Base-by-base conservation (phyloP, 2,113 vertebrate genomes). In the Verasper variegatus region DNA sequence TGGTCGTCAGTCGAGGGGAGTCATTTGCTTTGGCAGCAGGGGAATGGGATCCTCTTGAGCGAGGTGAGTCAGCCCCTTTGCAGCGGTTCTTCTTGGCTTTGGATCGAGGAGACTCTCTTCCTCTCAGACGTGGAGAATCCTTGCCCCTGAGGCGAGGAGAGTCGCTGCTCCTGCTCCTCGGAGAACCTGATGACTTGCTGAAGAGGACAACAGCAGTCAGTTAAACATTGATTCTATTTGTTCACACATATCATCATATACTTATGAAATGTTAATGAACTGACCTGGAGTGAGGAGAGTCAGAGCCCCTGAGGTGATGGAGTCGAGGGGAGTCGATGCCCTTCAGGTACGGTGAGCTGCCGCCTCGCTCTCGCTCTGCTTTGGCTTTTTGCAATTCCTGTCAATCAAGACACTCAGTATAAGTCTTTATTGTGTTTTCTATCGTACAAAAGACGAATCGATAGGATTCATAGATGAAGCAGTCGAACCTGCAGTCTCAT, bases 401-500 rank as follows among this genome's bases (percentile, higher is more conserved):
- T 35, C 12, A 21, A 18, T 56, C 61, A 84, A 10, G 71, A 17
- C 27, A 47, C n/a, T 20, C 1, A 65, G 21, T 1, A 59, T 62
- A 4, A 10, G 3, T 45, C 11, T 8, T 24, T n/a, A 15, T 8
- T 20, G 23, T 26, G 31, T 40, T 61, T 31, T 31, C 31, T 14
- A 4, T 57, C 23, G 40, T 9, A 40, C 15, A 21, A 42, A 1
- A 26, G 31, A 76, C 2, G 8, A 2, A 27, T n/a, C 31, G 31
- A 35, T 35, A 49, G 23, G 6, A 40, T 18, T 27, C 11, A 8
- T n/a, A 61, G 26, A 58, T 6, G 8, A 27, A 20, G 47, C 5
- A 3, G 90, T 47, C 55, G 0, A 20, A 92, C 92, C 92, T 96
- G 85, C 91, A 93, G 95, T 0, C 96, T 95, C 88, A 97, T 96